phyloP scores from a whole-genome alignment of 2,113 vertebrate species.

The Rhea pennata region DNA sequence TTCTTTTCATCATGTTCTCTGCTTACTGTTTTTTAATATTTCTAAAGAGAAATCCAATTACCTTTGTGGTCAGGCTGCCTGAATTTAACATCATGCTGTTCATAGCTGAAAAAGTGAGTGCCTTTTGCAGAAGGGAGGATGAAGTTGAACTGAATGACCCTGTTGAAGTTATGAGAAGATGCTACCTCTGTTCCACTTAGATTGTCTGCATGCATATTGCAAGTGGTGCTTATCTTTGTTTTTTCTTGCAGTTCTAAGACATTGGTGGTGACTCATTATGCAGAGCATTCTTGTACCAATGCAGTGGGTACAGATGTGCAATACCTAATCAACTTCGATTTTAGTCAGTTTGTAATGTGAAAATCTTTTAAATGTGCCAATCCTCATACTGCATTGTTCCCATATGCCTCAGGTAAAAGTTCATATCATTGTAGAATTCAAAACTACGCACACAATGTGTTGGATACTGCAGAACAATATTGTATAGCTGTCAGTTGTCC shows the following conservation, averaged over 20 bases:
- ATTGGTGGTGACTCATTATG: constrained; percentile 41
- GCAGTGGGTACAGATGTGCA: constrained; percentile 46
- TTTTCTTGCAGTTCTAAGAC: constrained; percentile 52
- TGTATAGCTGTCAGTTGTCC: constrained; percentile 57
- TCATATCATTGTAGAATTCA: constrained; percentile 39
- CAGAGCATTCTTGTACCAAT: constrained; percentile 67
- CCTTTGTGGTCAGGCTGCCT: constrained; percentile 41
- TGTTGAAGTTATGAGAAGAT: constrained; percentile 74
- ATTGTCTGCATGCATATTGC: constrained; percentile 75
- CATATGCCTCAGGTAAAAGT: constrained; percentile 79
- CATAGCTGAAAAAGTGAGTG: constrained; percentile 79
- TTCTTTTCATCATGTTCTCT: constrained; percentile 38
- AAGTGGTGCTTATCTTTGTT: constrained; percentile 75
- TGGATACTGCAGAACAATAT: constrained; percentile 37
- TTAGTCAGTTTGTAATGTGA: constrained; percentile 45
- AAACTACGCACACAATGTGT: constrained; percentile 32
- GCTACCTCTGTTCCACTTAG: constrained; percentile 81
- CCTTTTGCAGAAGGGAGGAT: constrained; percentile 80
- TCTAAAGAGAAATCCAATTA: constrained; percentile 57
- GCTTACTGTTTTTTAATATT: constrained; percentile 70
- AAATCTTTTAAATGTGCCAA: constrained; percentile 42
- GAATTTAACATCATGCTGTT: constrained; percentile 64
- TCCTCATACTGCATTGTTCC: constrained; percentile 54
- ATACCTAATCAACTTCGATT: constrained; percentile 46
- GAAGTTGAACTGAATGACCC: constrained; percentile 69